A percentile compares a stretch with the other conserved stretches of the same genome.
Conservation (phyloP, 2,888 invertebrate species). For the Tachina grossa region DNA sequence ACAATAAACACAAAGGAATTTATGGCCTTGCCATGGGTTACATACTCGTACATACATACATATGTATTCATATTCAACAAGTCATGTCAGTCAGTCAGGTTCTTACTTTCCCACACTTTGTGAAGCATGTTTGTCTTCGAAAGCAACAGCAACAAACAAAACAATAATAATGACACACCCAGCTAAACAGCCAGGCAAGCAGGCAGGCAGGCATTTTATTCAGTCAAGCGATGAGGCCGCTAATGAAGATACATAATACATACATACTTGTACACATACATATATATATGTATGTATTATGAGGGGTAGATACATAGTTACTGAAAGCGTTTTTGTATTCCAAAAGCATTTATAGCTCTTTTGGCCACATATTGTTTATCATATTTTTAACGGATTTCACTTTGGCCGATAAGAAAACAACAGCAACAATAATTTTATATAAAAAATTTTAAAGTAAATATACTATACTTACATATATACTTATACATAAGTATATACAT, state of each 20-base stretch:
- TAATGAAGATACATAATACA: conserved; percentile 19
- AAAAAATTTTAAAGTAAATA: conserved; percentile 31
- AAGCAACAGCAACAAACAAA: conserved; percentile 41
- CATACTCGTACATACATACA: not conserved
- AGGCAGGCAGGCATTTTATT: conserved; percentile 24
- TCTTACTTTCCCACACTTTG: conserved; percentile 75
- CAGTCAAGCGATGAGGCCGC: conserved; percentile 44
- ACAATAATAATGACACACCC: conserved; percentile 61
- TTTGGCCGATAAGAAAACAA: conserved; percentile 21
- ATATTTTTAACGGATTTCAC: conserved; percentile 69
- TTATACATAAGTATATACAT: too few species aligned
- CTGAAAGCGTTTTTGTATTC: conserved; percentile 53
- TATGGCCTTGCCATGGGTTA: conserved; percentile 71
- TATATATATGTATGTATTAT: not conserved
- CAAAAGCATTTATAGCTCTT: conserved; percentile 58
- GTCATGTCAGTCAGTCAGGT: conserved; percentile 67
- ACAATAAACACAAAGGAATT: conserved; percentile 67
- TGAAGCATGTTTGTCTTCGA: conserved; percentile 59
- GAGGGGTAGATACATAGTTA: conserved; percentile 29
- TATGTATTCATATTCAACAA: conserved; percentile 17
- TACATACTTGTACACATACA: too few species aligned
- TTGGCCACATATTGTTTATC: conserved; percentile 61
- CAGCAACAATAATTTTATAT: conserved; percentile 5
- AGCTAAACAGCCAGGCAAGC: conserved; percentile 24
- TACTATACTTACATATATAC: not conserved